A percentile compares a stretch with the other conserved stretches of the same genome.
These are phyloP conservation scores for Pungitius pungitius DNA, from an alignment of 2,113 vertebrate species.

Conservation along the genomic window DNA sequence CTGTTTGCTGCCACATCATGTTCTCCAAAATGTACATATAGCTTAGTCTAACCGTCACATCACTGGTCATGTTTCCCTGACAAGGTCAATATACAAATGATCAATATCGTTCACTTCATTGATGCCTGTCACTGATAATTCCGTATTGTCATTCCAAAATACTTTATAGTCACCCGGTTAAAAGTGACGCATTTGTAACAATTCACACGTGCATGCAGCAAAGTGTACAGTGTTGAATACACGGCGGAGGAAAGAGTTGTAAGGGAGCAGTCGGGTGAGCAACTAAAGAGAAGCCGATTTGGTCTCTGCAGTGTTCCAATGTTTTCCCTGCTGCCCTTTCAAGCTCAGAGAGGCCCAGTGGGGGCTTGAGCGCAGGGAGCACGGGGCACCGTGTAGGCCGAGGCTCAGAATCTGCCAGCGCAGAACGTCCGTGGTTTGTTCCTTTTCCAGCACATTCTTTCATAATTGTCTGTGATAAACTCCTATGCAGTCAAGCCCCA, in stretches of 20 bases:
- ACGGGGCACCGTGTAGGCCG: slow-evolving; percentile 61
- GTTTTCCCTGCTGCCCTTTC: slow-evolving; percentile 60
- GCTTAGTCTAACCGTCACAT: neutral
- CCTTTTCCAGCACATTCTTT: slow-evolving; percentile 76
- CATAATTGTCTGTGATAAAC: slow-evolving; percentile 79
- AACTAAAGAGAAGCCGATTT: slow-evolving; percentile 52
- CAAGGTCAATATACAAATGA: neutral
- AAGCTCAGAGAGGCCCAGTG: slow-evolving; percentile 58
- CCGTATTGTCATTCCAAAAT: neutral
- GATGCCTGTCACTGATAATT: neutral
- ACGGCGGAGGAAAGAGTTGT: slow-evolving; percentile 30
- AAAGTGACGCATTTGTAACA: neutral
- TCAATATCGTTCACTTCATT: neutral
- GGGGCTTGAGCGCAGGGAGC: slow-evolving; percentile 57
- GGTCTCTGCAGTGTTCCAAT: slow-evolving; percentile 46
- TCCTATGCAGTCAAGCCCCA: slow-evolving; percentile 74
- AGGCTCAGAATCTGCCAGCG: slow-evolving; percentile 70
- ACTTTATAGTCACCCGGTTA: slow-evolving; percentile 1
- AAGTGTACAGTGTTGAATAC: slow-evolving; percentile 16
- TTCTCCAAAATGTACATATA: slow-evolving; percentile 13
- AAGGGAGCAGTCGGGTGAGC: slow-evolving; percentile 40
- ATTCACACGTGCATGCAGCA: neutral
- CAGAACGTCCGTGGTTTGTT: slow-evolving; percentile 70
- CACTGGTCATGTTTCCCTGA: neutral
- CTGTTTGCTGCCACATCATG: slow-evolving; percentile 49